Conservation (phyloP, 2,888 invertebrate species). For the Callyntrura guangdongensis region DNA sequence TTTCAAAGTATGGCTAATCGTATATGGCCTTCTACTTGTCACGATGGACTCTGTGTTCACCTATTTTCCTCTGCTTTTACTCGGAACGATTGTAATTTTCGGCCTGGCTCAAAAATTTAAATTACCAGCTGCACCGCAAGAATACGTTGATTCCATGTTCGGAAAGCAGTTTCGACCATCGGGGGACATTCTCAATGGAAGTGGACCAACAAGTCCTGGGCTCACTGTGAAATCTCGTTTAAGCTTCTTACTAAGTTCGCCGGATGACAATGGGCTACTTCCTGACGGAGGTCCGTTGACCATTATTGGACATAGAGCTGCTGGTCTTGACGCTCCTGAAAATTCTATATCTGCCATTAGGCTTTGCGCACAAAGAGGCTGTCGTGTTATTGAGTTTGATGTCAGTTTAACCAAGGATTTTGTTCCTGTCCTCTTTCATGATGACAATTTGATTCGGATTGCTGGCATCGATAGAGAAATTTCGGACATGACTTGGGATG, state of each 20-base stretch:
- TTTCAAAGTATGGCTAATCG: conserved; percentile 77
- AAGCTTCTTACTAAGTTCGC: conserved; percentile 58
- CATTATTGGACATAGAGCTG: conserved; percentile 91
- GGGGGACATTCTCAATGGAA: conserved; percentile 47
- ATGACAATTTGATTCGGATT: conserved; percentile 90
- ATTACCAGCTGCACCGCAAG: conserved; percentile 59
- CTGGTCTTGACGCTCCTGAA: conserved; percentile 91
- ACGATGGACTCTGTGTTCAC: conserved; percentile 65
- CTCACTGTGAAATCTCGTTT: conserved; percentile 67
- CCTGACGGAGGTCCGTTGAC: conserved; percentile 85
- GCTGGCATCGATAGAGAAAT: conserved; percentile 88
- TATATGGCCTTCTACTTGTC: conserved; percentile 66
- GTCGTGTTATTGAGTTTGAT: conserved; percentile 92
- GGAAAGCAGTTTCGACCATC: conserved; percentile 70
- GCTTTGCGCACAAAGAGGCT: conserved; percentile 90
- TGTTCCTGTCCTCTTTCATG: conserved; percentile 92
- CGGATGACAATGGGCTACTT: neutral
- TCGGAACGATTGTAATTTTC: conserved; percentile 62
- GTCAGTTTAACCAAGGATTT: conserved; percentile 91
- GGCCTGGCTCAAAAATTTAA: conserved; percentile 59
- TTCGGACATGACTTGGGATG: conserved; percentile 88
- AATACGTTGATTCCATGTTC: conserved; percentile 73
- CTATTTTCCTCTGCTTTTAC: conserved; percentile 61
- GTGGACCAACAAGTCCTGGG: conserved; percentile 58
- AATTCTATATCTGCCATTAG: conserved; percentile 92